Evolutionary conservation across 2,888 invertebrate genomes (phyloP).

Genomic region (Tetheella fluctuosa): DNA sequence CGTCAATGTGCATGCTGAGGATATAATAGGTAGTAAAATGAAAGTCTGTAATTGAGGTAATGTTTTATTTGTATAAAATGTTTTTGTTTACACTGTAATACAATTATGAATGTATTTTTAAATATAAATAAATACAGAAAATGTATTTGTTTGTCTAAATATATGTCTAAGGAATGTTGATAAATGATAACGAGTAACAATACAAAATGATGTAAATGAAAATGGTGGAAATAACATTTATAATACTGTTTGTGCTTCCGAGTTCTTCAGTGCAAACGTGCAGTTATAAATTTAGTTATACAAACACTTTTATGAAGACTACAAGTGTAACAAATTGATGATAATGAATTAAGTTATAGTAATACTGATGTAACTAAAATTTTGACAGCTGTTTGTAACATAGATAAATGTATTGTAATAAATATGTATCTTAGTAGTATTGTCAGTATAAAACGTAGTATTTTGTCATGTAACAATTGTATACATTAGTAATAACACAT

Average conservation of each 20-base stretch:
- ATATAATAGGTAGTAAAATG: conserved; percentile 19
- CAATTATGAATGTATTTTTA: conserved; percentile 1
- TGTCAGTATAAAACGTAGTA: not conserved
- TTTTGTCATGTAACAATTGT: not conserved
- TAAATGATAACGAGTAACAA: not conserved
- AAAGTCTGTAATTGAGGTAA: conserved; percentile 32
- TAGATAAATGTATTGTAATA: not conserved
- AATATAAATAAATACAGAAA: not conserved
- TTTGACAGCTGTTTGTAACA: not conserved
- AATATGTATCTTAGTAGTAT: not conserved
- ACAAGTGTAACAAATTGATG: no score
- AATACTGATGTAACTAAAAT: no score
- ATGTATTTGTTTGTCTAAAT: not conserved
- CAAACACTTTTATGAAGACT: no score
- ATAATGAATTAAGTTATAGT: no score
- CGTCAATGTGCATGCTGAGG: not conserved
- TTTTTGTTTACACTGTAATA: not conserved
- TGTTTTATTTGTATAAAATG: conserved; percentile 19
- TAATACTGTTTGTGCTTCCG: not conserved
- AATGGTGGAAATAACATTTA: not conserved
- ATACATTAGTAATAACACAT: conserved; percentile 21
- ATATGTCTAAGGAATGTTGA: not conserved
- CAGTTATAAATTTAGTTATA: no score
- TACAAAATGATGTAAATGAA: not conserved
- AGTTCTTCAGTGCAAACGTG: not conserved